phyloP scores from a whole-genome alignment of 2,888 invertebrate genomes.

The Elmis aenea region DNA sequence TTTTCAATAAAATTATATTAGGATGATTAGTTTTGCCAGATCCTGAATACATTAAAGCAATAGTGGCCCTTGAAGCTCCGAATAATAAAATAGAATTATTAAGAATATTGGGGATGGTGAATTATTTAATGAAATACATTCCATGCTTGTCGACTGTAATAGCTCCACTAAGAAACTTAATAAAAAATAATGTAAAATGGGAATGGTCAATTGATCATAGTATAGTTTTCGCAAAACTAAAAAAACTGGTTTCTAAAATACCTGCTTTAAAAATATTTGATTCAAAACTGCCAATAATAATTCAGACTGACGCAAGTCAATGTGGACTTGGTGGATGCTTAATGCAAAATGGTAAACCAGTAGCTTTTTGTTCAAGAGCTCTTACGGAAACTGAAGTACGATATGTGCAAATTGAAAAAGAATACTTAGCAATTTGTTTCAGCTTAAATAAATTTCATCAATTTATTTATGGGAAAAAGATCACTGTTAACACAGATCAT shows the following conservation, averaged over 20 bases:
- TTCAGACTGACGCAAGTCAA: constrained; percentile 24
- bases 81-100: constrained; percentile 28
- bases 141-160: constrained; percentile 19
- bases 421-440: constrained; percentile 20
- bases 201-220: constrained; percentile 21
- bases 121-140: constrained; percentile 25
- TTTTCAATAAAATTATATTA: too few relatives aligned
- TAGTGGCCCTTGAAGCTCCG: constrained; percentile 18
- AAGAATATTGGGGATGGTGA: constrained; percentile 30
- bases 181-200: constrained; percentile 26
- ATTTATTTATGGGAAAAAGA: constrained; percentile 21
- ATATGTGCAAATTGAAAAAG: constrained; percentile 30
- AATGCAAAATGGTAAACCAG: constrained; percentile 22
- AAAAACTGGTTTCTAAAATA: constrained; percentile 22
- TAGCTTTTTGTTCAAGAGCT: constrained; percentile 28
- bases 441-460: constrained; percentile 23
- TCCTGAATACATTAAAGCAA: constrained; percentile 19
- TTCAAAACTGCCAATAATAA: constrained; percentile 15
- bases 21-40: too few relatives aligned
- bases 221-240: constrained; percentile 19
- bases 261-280: constrained; percentile 22
- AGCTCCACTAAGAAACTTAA: constrained; percentile 20
- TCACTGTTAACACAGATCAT: constrained; percentile 21
- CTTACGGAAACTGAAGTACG: constrained; percentile 26
- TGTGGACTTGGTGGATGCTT: constrained; percentile 22